Evolutionary conservation across 1,140 invertebrate species (phyloP).

Genomic region (Saccostrea cuccullata): DNA sequence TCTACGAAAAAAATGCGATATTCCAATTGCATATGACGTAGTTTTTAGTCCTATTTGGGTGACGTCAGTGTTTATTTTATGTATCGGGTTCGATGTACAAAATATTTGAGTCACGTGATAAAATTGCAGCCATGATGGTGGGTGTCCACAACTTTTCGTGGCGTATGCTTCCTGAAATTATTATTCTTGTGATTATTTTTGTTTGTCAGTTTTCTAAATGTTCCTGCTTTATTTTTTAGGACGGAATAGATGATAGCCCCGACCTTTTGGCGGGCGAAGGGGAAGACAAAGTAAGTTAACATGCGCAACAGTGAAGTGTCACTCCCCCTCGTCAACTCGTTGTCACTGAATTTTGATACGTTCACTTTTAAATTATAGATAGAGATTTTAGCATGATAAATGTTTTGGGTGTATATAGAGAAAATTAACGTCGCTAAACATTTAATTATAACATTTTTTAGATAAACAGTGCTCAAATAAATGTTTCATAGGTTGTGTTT

Average conservation of each 20-base stretch:
- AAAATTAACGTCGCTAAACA: no score
- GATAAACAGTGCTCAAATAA: no score
- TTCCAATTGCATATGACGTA: not conserved
- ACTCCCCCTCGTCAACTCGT: not conserved
- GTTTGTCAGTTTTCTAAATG: conserved; percentile 38
- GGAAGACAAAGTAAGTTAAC: conserved; percentile 59
- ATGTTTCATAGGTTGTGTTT: no score
- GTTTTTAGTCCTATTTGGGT: not conserved
- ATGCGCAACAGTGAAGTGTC: conserved; percentile 1
- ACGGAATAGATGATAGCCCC: conserved; percentile 77
- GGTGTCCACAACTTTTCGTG: conserved; percentile 66
- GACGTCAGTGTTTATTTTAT: not conserved
- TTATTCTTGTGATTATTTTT: conserved; percentile 38
- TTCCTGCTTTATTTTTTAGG: conserved; percentile 71
- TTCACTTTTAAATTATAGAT: no score
- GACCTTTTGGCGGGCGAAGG: conserved; percentile 76
- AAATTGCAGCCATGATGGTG: conserved; percentile 78
- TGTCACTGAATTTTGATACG: not conserved
- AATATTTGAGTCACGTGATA: conserved; percentile 72
- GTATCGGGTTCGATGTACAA: not conserved
- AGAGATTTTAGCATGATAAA: no score
- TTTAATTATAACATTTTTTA: no score
- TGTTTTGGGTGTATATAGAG: no score
- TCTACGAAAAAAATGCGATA: not conserved
- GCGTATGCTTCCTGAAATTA: conserved; percentile 48